Evolutionary conservation across 2,888 invertebrate genomes (phyloP).

Genomic region (Eupsilia transversa): DNA sequence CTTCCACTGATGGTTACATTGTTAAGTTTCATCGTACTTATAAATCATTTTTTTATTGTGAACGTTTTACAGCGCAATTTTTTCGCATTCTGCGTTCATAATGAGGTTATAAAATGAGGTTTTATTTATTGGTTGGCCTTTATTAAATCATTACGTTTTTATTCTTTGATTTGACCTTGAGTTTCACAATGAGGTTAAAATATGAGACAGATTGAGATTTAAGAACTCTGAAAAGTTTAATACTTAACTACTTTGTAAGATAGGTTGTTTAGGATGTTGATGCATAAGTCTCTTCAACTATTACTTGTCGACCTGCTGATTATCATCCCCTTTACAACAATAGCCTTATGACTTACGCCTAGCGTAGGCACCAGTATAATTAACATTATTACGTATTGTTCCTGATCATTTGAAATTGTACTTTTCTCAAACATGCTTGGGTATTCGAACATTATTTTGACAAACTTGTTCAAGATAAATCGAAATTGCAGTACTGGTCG

Average conservation of each 20-base stretch:
- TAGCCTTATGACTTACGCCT: no score
- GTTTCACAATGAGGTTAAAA: background rate
- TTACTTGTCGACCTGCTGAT: background rate
- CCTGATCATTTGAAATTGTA: no score
- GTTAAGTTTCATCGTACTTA: conserved; percentile 63
- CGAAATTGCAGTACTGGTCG: no score
- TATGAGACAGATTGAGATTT: background rate
- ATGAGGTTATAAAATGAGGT: conserved; percentile 41
- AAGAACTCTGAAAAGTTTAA: background rate
- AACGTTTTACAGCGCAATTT: conserved; percentile 58
- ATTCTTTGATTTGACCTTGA: conserved; percentile 1
- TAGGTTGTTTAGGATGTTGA: background rate
- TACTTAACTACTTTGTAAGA: background rate
- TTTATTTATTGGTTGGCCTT: conserved; percentile 29
- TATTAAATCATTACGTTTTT: conserved; percentile 24
- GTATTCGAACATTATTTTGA: no score
- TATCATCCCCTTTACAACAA: no score
- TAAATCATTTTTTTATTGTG: conserved; percentile 72
- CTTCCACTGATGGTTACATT: conserved; percentile 62
- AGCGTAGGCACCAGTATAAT: no score
- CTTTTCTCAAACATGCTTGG: no score
- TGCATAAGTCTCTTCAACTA: no score
- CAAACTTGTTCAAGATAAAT: no score
- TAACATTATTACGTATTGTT: no score
- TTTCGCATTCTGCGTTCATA: conserved; percentile 51